Conservation (phyloP, 2,888 invertebrate species). For the Eupithecia pulchellata region DNA sequence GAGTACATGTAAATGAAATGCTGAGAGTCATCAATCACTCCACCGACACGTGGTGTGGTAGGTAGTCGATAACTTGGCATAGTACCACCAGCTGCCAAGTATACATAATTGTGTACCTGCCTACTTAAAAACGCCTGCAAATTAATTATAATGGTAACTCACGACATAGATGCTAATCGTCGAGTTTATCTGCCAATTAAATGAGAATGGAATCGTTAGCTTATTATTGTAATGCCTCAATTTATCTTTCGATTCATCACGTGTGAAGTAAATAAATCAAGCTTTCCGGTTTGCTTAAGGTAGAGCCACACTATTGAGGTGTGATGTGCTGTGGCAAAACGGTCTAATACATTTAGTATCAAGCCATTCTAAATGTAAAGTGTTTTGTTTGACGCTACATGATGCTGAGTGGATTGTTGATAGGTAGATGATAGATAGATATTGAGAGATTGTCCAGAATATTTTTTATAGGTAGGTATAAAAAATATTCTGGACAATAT, state of each 20-base stretch:
- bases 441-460: no score
- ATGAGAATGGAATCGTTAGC: slow-evolving; percentile 2
- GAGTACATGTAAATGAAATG: no score
- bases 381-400: no score
- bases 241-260: slow-evolving; percentile 22
- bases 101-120: no score
- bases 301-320: neutral
- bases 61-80: neutral
- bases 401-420: no score
- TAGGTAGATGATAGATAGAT: no score
- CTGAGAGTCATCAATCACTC: slow-evolving; percentile 1
- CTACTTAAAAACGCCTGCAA: neutral
- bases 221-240: slow-evolving; percentile 1
- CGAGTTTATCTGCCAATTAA: slow-evolving; percentile 3
- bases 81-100: no score
- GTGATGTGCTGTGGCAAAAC: neutral
- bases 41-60: neutral
- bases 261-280: slow-evolving; percentile 5
- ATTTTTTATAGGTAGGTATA: no score
- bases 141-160: slow-evolving; percentile 4
- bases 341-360: no score
- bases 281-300: neutral
- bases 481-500: no score
- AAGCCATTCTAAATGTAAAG: no score
- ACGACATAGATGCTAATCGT: slow-evolving; percentile 12